A percentile compares a stretch with the other conserved stretches of the same genome.
Evolutionary conservation across 2,888 invertebrate genomes (phyloP).

Genomic region (Nomada goodeniana): DNA sequence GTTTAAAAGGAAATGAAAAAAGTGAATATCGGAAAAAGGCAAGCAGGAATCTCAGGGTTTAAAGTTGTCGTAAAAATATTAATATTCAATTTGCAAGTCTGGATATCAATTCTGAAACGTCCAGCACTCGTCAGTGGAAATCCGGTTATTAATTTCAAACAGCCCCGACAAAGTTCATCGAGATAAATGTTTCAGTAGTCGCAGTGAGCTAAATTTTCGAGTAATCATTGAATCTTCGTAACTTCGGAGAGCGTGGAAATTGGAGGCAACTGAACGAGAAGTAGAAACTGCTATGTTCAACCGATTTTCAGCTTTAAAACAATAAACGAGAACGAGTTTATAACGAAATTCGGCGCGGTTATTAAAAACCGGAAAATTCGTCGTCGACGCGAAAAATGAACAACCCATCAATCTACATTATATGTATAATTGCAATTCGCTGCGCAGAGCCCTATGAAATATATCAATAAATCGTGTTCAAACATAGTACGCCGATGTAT

Average conservation of each 20-base stretch:
- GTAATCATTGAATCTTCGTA: background rate
- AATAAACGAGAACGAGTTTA: constrained; percentile 11
- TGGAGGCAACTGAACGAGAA: background rate
- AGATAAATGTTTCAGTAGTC: background rate
- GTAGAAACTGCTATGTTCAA: background rate
- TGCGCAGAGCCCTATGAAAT: background rate
- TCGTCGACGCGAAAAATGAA: background rate
- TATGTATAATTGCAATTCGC: background rate
- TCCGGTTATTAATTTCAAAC: background rate
- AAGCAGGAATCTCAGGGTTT: too few species aligned
- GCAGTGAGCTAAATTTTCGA: background rate
- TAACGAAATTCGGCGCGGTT: background rate
- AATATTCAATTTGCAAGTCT: too few species aligned
- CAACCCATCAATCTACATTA: background rate
- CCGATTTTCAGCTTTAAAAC: background rate
- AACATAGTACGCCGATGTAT: background rate
- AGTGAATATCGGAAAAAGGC: too few species aligned
- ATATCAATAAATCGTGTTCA: background rate
- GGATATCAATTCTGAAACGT: background rate
- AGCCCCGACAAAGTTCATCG: background rate
- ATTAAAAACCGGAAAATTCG: background rate
- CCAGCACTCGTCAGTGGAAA: background rate
- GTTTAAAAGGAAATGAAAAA: too few species aligned
- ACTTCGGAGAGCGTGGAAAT: background rate
- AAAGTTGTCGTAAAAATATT: too few species aligned